These are phyloP conservation scores for Leucozona laternaria DNA, from an alignment of 2,888 invertebrate genomes.

Conservation along the genomic window DNA sequence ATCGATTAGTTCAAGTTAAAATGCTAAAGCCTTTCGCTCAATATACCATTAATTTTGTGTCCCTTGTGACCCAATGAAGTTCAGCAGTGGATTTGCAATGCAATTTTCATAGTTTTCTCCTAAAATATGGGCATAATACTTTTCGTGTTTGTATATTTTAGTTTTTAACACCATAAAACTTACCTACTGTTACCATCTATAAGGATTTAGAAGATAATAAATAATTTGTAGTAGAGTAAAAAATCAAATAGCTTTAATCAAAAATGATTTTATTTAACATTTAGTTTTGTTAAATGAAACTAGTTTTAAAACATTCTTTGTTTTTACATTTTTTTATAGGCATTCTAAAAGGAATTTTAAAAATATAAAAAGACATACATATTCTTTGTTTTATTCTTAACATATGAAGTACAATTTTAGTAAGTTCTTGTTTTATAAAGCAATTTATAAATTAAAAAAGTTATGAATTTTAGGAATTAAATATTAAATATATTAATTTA, in stretches of 20 bases:
- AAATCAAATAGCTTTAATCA: constrained; percentile 39
- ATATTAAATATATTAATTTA: constrained; percentile 42
- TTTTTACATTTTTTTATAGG: constrained; percentile 37
- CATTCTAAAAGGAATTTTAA: constrained; percentile 60
- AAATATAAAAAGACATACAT: constrained; percentile 65
- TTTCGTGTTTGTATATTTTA: no score
- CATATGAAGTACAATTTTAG: constrained; percentile 49
- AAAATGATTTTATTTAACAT: constrained; percentile 62
- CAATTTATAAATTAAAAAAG: constrained; percentile 43
- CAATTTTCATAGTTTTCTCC: no score
- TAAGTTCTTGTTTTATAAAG: constrained; percentile 39
- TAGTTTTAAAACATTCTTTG: constrained; percentile 53
- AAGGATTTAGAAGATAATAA: not conserved
- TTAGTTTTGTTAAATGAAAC: constrained; percentile 63
- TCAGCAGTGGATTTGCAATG: no score
- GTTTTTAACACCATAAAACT: no score
- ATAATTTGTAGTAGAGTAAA: not conserved
- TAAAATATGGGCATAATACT: no score
- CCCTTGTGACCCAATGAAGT: no score
- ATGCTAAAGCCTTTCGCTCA: no score
- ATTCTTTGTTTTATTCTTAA: constrained; percentile 50
- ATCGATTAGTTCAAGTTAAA: no score
- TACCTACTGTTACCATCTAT: not conserved
- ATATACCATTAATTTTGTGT: no score
- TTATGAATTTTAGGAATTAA: constrained; percentile 26